A percentile compares a stretch with the other conserved stretches of the same genome.
These are phyloP conservation scores for Morpho deidamia DNA, from an alignment of 2,888 invertebrate species.

Conservation along the genomic window DNA sequence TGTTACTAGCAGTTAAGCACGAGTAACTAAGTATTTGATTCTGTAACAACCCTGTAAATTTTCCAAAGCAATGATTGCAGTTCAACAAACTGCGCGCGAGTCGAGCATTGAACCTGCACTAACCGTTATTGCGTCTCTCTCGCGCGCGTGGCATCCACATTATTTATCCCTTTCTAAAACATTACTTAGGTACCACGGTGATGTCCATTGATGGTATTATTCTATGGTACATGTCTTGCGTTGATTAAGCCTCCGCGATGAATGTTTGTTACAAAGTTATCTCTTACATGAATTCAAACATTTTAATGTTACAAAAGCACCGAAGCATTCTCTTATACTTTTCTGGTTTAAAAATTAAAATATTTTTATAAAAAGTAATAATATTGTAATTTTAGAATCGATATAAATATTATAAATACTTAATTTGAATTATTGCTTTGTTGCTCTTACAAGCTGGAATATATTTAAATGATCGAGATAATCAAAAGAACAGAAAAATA, in stretches of 20 bases:
- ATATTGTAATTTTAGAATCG: too few species aligned
- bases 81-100: constrained; percentile 76
- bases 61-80: constrained; percentile 73
- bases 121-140: constrained; percentile 54
- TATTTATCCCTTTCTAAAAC: constrained; percentile 42
- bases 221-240: constrained; percentile 39
- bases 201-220: constrained; percentile 51
- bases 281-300: constrained; percentile 13
- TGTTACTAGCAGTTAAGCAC: too few species aligned
- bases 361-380: not conserved
- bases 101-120: constrained; percentile 73
- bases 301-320: constrained; percentile 15
- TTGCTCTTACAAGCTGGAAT: too few species aligned
- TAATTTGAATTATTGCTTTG: too few species aligned
- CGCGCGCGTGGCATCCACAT: constrained; percentile 31
- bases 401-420: too few species aligned
- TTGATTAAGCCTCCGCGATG: constrained; percentile 33
- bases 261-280: constrained; percentile 19
- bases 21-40: not conserved
- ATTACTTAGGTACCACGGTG: constrained; percentile 47
- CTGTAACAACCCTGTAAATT: constrained; percentile 57
- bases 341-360: not conserved
- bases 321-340: constrained; percentile 22
- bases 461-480: too few species aligned
- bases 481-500: too few species aligned